These are phyloP conservation scores for Sternotherus odoratus DNA, from an alignment of 2,797 vertebrate genomes.

Conservation along the genomic window DNA sequence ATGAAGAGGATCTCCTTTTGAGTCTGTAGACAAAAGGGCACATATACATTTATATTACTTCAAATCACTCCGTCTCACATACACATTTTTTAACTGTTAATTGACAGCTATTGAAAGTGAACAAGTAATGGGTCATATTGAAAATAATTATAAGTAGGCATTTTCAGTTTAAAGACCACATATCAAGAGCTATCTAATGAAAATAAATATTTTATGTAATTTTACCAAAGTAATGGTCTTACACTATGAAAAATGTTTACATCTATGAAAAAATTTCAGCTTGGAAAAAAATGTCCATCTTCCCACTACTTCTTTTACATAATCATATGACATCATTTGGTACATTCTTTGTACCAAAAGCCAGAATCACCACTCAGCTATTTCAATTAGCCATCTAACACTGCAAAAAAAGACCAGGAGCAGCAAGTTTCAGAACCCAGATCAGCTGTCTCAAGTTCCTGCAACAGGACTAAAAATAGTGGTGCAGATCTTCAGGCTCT, in stretches of 20 bases:
- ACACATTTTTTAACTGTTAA: background rate
- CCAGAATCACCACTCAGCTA: background rate
- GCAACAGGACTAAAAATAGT: background rate
- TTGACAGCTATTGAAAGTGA: background rate
- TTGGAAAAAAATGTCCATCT: background rate
- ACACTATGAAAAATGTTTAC: background rate
- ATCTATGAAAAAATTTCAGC: background rate
- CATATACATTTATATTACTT: background rate
- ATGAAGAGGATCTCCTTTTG: slow-evolving; percentile 84
- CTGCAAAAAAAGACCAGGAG: background rate
- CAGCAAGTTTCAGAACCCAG: background rate
- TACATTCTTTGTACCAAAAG: background rate
- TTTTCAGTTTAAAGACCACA: background rate
- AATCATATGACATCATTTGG: background rate
- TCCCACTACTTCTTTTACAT: background rate
- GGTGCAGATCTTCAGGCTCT: background rate
- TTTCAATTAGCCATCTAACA: background rate
- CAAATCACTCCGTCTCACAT: background rate
- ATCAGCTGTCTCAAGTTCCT: background rate
- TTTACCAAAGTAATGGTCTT: background rate
- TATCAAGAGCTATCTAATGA: background rate
- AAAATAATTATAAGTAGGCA: background rate
- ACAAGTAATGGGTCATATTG: background rate
- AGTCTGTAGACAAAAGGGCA: slow-evolving; percentile 79
- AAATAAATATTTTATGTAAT: background rate